These are phyloP conservation scores for Riparia riparia DNA, from an alignment of 2,113 vertebrate genomes.

Conservation along the genomic window DNA sequence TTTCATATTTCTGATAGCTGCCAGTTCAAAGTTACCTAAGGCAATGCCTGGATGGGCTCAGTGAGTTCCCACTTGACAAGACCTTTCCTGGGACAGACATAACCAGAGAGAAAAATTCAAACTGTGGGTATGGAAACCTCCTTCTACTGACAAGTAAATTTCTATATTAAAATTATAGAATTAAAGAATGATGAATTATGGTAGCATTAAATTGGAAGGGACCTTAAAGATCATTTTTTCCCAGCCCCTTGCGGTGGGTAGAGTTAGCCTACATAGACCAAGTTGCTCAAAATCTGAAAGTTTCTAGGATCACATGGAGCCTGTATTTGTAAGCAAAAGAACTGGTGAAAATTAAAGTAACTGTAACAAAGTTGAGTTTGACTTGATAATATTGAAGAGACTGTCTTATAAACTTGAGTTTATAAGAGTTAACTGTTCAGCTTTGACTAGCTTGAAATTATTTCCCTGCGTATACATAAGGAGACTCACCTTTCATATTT, in stretches of 20 bases:
- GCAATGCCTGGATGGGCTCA: not conserved
- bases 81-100: not conserved
- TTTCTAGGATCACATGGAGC: not conserved
- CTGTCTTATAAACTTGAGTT: too few relatives aligned
- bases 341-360: not conserved
- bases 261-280: not conserved
- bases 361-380: not conserved
- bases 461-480: not conserved
- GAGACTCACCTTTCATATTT: not conserved
- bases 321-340: not conserved
- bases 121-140: not conserved
- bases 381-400: too few relatives aligned
- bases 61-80: not conserved
- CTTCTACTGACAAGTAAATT: not conserved
- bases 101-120: not conserved
- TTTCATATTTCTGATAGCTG: not conserved
- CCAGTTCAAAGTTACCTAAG: not conserved
- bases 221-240: not conserved
- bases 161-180: not conserved
- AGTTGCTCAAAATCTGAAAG: not conserved
- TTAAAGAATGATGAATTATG: not conserved
- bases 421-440: not conserved
- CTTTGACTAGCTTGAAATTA: not conserved
- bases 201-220: not conserved
- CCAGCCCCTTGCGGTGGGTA: too few relatives aligned